These are phyloP conservation scores for Caretta caretta DNA, from an alignment of 2,113 vertebrate species.

Conservation along the genomic window DNA sequence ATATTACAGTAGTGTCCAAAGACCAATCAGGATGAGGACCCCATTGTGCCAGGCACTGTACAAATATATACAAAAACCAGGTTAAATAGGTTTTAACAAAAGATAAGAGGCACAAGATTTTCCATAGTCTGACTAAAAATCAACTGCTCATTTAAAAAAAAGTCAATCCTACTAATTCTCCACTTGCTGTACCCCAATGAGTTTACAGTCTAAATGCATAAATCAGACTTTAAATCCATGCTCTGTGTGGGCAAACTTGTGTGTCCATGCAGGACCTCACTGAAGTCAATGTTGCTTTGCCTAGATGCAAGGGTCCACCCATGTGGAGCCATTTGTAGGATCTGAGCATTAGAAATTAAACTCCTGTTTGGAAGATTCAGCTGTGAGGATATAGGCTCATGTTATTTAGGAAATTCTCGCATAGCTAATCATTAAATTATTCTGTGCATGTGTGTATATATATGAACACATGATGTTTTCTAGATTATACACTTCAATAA, in stretches of 20 bases:
- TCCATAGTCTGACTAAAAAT: background rate
- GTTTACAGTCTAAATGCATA: too few species aligned
- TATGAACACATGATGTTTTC: background rate
- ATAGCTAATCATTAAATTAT: background rate
- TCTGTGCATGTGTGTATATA: background rate
- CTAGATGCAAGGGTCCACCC: background rate
- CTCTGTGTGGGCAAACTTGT: background rate
- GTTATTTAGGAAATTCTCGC: accelerated
- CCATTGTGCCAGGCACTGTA: background rate
- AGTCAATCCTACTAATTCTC: background rate
- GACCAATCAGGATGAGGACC: background rate
- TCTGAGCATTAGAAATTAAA: slow-evolving; percentile 26
- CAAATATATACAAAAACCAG: background rate
- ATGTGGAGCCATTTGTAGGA: slow-evolving; percentile 32
- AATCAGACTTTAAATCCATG: background rate
- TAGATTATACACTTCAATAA: accelerated
- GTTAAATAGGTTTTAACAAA: background rate
- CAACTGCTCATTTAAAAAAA: background rate
- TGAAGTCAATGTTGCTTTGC: background rate
- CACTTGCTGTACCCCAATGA: too few species aligned
- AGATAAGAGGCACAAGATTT: background rate
- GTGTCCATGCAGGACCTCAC: background rate
- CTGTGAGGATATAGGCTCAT: slow-evolving; percentile 11
- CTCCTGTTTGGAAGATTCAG: background rate
- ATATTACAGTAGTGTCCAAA: background rate